Percentiles rank a stretch among this genome's conserved stretches.
These are phyloP conservation scores for Pseudomugil tenellus DNA, from an alignment of 2,797 vertebrate species.

Conservation along the genomic window DNA sequence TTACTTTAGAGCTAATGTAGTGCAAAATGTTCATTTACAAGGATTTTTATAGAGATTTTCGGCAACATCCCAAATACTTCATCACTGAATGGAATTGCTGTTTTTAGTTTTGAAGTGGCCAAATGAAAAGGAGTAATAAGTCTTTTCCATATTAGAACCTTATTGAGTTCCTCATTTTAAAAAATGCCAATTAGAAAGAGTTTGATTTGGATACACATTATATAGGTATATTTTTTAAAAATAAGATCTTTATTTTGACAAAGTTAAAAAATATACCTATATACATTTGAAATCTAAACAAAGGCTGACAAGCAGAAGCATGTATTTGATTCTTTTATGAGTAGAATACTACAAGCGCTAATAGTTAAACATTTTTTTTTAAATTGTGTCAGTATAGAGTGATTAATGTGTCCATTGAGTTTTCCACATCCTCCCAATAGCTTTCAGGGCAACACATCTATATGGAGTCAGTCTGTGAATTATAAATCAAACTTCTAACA, in stretches of 20 bases:
- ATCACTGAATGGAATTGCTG: background rate
- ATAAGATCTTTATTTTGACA: background rate
- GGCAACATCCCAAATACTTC: background rate
- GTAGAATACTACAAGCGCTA: constrained; percentile 57
- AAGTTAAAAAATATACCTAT: constrained; percentile 8
- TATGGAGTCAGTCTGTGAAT: constrained; percentile 67
- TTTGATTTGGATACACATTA: too few relatives aligned
- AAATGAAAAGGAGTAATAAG: background rate
- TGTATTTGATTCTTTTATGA: constrained; percentile 40
- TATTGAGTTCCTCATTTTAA: too few relatives aligned
- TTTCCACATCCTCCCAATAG: constrained; percentile 72
- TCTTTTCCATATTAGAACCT: background rate
- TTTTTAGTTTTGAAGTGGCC: background rate
- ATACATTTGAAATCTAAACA: constrained; percentile 1
- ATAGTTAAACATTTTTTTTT: constrained; percentile 64
- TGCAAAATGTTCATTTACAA: background rate
- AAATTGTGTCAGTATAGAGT: constrained; percentile 70
- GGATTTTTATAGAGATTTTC: background rate
- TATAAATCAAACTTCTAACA: constrained; percentile 81
- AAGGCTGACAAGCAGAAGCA: constrained; percentile 28
- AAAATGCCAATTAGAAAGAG: too few relatives aligned
- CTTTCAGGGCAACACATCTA: constrained; percentile 75
- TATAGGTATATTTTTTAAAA: too few relatives aligned
- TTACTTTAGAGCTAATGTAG: background rate
- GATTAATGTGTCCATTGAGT: constrained; percentile 74